Evolutionary conservation across 2,113 vertebrate genomes (phyloP).

Genomic region (Phoxinus phoxinus): DNA sequence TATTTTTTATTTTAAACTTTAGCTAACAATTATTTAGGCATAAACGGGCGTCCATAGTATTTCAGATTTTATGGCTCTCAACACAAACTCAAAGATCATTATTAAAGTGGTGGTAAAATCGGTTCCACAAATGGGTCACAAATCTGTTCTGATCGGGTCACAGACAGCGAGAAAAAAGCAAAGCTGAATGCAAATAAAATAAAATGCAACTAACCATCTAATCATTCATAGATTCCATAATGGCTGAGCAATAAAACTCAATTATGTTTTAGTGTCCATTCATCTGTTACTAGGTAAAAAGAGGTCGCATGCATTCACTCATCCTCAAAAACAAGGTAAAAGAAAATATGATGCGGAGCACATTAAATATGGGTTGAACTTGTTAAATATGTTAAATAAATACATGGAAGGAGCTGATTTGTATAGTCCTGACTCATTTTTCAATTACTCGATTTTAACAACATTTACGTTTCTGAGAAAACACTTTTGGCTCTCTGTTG

Average conservation of each 20-base stretch:
- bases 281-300: neutral
- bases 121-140: neutral
- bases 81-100: no score
- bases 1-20: no score
- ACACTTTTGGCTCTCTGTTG: neutral
- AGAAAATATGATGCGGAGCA: neutral
- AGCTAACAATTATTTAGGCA: no score
- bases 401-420: neutral
- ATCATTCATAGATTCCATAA: neutral
- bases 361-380: neutral
- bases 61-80: no score
- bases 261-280: neutral
- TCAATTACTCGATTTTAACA: no score
- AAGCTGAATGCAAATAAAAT: neutral
- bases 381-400: neutral
- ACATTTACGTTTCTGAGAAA: neutral
- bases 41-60: no score
- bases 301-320: neutral
- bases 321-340: neutral
- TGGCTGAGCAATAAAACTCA: neutral
- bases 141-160: neutral
- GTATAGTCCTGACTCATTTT: no score
- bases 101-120: no score
- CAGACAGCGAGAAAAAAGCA: neutral
- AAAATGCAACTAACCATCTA: neutral